phyloP scores from a whole-genome alignment of 2,797 vertebrate species.

The Dryobates pubescens region DNA sequence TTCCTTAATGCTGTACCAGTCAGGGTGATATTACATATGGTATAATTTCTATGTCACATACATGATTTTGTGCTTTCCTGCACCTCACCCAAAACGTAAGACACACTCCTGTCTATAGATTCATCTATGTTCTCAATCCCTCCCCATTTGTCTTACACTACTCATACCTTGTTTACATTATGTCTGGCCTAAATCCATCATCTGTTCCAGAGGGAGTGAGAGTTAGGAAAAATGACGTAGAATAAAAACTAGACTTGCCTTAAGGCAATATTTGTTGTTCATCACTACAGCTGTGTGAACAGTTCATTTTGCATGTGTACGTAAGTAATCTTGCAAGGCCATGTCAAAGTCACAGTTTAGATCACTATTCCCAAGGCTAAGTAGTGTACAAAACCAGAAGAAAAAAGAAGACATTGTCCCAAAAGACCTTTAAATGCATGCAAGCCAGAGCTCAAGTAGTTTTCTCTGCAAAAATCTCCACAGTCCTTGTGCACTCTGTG shows the following conservation, averaged over 20 bases:
- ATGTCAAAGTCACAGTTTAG: not conserved
- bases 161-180: not conserved
- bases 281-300: not conserved
- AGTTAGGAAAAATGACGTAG: not conserved
- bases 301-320: not conserved
- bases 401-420: not conserved
- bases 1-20: not conserved
- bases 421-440: not conserved
- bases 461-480: not conserved
- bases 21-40: not conserved
- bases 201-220: not conserved
- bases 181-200: not conserved
- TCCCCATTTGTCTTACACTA: not conserved
- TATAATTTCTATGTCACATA: not conserved
- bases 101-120: not conserved
- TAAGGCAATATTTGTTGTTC: not conserved
- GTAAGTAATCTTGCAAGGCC: not conserved
- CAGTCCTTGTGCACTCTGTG: not conserved
- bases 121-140: not conserved
- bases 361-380: not conserved
- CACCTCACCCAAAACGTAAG: not conserved
- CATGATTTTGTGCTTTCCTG: not conserved
- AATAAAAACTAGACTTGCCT: not conserved
- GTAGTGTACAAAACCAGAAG: not conserved
- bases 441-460: not conserved